phyloP scores from a whole-genome alignment of 2,888 invertebrate species.

The Patella pellucida region DNA sequence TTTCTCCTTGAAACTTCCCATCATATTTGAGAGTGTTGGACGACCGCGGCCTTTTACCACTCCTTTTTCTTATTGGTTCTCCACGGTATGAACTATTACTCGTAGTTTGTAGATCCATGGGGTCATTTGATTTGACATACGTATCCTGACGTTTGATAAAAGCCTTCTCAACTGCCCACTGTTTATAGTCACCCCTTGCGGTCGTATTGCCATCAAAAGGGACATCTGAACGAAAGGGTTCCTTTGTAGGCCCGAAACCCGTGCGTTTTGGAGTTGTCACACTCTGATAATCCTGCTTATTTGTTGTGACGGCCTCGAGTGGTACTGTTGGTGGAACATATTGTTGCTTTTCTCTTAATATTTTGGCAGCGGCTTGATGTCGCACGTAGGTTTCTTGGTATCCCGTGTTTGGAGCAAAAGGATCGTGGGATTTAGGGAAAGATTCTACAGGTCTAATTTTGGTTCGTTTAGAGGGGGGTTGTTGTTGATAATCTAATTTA shows the following conservation, averaged over 20 bases:
- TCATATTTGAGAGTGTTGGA: slow-evolving; percentile 8
- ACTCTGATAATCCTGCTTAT: slow-evolving; percentile 47
- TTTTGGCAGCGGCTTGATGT: slow-evolving; percentile 51
- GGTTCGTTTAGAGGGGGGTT: slow-evolving; percentile 38
- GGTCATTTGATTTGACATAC: background rate
- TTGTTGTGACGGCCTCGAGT: slow-evolving; percentile 53
- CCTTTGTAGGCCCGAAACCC: slow-evolving; percentile 52
- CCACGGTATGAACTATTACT: slow-evolving; percentile 44
- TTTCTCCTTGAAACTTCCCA: background rate
- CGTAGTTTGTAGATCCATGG: slow-evolving; percentile 28
- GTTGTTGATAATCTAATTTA: slow-evolving; percentile 48
- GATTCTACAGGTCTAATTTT: slow-evolving; percentile 51
- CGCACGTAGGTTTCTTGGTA: slow-evolving; percentile 59
- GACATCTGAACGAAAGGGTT: slow-evolving; percentile 50
- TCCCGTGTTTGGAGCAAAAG: slow-evolving; percentile 60
- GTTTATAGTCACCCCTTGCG: slow-evolving; percentile 45
- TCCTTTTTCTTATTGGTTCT: slow-evolving; percentile 27
- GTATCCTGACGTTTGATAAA: background rate
- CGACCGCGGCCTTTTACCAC: slow-evolving; percentile 50
- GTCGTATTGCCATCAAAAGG: slow-evolving; percentile 64
- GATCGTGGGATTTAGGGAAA: slow-evolving; percentile 46
- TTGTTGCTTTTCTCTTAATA: slow-evolving; percentile 38
- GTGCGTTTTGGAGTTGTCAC: slow-evolving; percentile 33
- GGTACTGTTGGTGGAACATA: slow-evolving; percentile 51
- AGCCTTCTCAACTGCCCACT: slow-evolving; percentile 29